phyloP scores from a whole-genome alignment of 2,888 invertebrate species.

The Diplolepis rosae region DNA sequence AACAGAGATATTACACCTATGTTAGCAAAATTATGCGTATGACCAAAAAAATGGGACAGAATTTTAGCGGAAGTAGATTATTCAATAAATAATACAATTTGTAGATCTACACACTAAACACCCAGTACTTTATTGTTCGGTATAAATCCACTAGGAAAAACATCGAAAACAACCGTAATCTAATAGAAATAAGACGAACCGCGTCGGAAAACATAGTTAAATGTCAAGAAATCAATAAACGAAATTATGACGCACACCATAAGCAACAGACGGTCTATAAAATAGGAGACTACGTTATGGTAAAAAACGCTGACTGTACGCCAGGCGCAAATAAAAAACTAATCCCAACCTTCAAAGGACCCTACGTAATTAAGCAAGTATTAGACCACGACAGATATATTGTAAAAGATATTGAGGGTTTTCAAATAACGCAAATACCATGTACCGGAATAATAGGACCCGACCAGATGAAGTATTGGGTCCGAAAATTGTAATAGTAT shows the following conservation, averaged over 20 bases:
- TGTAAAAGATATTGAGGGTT: neutral
- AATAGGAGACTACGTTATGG: slow-evolving; percentile 44
- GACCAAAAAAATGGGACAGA: slow-evolving; percentile 47
- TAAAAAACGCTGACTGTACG: slow-evolving; percentile 40
- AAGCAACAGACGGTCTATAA: slow-evolving; percentile 41
- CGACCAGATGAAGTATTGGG: neutral
- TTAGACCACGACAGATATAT: neutral
- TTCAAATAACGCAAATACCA: neutral
- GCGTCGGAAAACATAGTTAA: slow-evolving; percentile 43
- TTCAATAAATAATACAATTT: slow-evolving; percentile 13
- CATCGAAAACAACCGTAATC: slow-evolving; percentile 23
- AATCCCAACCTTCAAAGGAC: neutral
- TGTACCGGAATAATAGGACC: neutral
- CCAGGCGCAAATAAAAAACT: slow-evolving; percentile 27
- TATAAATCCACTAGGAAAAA: neutral
- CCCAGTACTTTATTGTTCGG: slow-evolving; percentile 27
- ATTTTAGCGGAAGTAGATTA: slow-evolving; percentile 5
- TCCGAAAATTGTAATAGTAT: neutral
- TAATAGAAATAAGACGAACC: slow-evolving; percentile 37
- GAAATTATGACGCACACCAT: slow-evolving; percentile 50
- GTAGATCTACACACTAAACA: slow-evolving; percentile 5
- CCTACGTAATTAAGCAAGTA: slow-evolving; percentile 7
- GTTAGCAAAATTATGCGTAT: slow-evolving; percentile 49
- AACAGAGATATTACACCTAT: slow-evolving; percentile 52
- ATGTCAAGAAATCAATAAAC: slow-evolving; percentile 51